A percentile compares a stretch with the other conserved stretches of the same genome.
Conservation (phyloP, 2,113 vertebrate species). For the Atherinomorus stipes region DNA sequence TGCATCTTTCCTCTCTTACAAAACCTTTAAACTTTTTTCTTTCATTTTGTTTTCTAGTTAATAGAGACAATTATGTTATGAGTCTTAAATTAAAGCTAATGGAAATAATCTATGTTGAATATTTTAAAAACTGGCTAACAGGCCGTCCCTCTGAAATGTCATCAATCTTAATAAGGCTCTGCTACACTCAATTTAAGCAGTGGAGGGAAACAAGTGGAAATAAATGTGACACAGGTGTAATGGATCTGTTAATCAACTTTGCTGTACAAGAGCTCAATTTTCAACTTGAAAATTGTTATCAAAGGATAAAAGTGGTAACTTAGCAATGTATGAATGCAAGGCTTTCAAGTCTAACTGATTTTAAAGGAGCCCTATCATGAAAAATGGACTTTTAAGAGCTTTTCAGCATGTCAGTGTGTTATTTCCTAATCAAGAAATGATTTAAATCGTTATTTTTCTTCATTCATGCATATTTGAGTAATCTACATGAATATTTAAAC, state of each 20-base stretch:
- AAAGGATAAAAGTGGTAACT: background rate
- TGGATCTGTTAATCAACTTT: background rate
- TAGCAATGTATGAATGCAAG: background rate
- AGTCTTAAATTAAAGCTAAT: background rate
- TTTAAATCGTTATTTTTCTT: too few species aligned
- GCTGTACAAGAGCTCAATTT: background rate
- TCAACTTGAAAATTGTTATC: background rate
- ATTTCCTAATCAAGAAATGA: too few species aligned
- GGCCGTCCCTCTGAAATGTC: conserved; percentile 7
- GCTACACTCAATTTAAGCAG: conserved; percentile 4
- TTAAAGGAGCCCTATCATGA: too few species aligned
- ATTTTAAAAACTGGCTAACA: background rate
- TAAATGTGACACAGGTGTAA: conserved; percentile 1
- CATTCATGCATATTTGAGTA: too few species aligned
- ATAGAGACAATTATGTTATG: background rate
- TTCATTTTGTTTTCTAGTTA: too few species aligned
- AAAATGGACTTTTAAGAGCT: too few species aligned
- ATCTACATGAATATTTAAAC: too few species aligned
- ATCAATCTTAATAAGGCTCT: conserved; percentile 21
- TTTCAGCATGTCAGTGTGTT: too few species aligned
- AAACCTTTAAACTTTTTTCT: too few species aligned
- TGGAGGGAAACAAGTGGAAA: conserved; percentile 10
- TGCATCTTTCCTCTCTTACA: too few species aligned
- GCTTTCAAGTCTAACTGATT: too few species aligned
- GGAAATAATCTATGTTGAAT: conserved; percentile 7